These are phyloP conservation scores for Tetranychus truncatus DNA, from an alignment of 2,888 invertebrate species.

Conservation along the genomic window DNA sequence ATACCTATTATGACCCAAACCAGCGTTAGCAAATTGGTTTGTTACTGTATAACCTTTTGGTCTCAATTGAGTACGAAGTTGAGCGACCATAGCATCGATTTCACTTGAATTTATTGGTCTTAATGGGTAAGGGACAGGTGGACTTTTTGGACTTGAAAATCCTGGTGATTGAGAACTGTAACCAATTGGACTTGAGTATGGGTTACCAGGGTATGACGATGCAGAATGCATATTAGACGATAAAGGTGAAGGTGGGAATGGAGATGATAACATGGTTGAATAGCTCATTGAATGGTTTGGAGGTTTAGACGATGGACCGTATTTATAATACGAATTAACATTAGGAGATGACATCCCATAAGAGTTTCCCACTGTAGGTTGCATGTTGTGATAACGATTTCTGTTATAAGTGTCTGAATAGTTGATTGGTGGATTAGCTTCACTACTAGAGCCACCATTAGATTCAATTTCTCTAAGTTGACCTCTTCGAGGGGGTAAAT, in stretches of 20 bases:
- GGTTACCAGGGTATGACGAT: background rate
- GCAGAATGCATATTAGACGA: background rate
- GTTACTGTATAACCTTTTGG: background rate
- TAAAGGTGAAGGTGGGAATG: background rate
- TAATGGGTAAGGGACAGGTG: background rate
- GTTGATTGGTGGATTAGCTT: background rate
- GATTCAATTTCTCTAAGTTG: background rate
- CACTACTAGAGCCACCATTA: background rate
- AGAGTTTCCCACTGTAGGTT: background rate
- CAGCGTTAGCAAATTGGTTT: background rate
- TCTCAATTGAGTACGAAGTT: background rate
- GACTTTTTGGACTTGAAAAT: background rate
- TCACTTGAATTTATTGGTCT: slow-evolving; percentile 5
- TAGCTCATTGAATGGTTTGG: too few species aligned
- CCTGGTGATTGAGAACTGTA: background rate
- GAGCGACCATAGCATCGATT: background rate
- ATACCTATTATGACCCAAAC: background rate
- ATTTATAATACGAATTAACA: background rate
- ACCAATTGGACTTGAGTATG: background rate
- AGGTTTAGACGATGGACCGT: background rate
- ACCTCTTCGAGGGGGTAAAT: background rate
- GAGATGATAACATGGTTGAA: background rate
- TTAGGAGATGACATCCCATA: background rate
- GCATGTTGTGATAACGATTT: background rate
- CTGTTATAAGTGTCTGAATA: background rate